Conservation (phyloP, 1,140 invertebrate genomes). For the Camponotus floridanus region DNA sequence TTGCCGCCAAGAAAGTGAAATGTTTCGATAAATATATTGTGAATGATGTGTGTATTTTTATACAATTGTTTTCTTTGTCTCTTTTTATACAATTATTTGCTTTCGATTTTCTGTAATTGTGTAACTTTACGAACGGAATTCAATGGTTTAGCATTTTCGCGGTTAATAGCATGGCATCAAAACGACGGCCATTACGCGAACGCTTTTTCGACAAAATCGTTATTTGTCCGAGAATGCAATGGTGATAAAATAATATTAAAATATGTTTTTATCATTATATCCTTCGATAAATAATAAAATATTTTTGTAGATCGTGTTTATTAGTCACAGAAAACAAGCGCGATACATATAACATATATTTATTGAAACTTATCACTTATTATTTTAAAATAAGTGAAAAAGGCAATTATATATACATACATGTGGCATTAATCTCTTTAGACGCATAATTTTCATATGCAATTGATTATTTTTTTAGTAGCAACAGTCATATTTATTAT, state of each 20-base stretch:
- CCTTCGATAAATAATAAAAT: background rate
- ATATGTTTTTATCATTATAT: too few relatives aligned
- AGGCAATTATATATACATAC: background rate
- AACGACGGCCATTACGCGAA: conserved; percentile 66
- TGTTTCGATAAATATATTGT: too few relatives aligned
- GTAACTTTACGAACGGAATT: background rate
- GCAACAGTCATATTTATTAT: too few relatives aligned
- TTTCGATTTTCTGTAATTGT: background rate
- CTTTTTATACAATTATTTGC: background rate
- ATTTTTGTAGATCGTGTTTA: background rate
- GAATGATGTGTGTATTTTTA: too few relatives aligned
- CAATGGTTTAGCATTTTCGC: background rate
- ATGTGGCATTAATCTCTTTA: too few relatives aligned
- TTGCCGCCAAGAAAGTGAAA: too few relatives aligned
- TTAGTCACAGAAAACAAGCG: background rate
- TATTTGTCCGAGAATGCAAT: background rate
- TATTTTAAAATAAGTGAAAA: background rate
- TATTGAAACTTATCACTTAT: background rate
- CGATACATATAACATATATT: background rate
- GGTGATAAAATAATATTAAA: background rate
- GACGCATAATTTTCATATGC: background rate
- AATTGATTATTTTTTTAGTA: background rate
- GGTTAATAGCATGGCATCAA: conserved; percentile 12
- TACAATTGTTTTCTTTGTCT: too few relatives aligned
- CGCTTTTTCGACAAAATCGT: conserved; percentile 49